Evolutionary conservation across 2,797 vertebrate genomes (phyloP).

Genomic region (Bryconaethiops microstoma): DNA sequence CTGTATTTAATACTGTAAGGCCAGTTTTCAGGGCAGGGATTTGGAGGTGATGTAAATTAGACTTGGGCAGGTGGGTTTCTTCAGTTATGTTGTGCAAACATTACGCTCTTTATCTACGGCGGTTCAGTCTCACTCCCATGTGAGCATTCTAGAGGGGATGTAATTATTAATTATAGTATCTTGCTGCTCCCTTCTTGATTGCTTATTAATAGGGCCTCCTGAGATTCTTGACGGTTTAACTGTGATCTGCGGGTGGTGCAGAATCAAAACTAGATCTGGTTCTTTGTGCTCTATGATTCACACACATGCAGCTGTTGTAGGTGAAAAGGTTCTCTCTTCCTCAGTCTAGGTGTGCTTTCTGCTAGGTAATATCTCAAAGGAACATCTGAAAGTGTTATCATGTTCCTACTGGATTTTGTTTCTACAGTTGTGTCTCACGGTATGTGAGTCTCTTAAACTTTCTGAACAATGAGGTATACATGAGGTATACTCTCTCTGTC

Average conservation of each 20-base stretch:
- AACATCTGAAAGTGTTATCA: background rate
- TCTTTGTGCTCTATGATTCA: constrained; percentile 15
- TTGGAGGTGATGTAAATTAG: constrained; percentile 20
- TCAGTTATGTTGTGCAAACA: constrained; percentile 32
- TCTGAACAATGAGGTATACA: background rate
- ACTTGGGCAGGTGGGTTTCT: background rate
- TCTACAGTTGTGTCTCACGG: background rate
- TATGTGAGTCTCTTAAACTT: background rate
- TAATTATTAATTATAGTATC: constrained; percentile 40
- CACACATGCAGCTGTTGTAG: constrained; percentile 8
- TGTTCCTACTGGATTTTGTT: background rate
- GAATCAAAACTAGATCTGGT: constrained; percentile 26
- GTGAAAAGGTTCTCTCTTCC: background rate
- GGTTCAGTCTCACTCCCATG: constrained; percentile 28
- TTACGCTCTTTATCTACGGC: constrained; percentile 21
- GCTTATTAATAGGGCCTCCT: constrained; percentile 46
- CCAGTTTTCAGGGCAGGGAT: constrained; percentile 31
- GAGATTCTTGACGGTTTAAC: constrained; percentile 37
- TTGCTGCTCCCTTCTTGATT: constrained; percentile 27
- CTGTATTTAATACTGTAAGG: constrained; percentile 39
- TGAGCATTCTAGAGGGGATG: constrained; percentile 28
- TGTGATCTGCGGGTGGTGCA: constrained; percentile 20
- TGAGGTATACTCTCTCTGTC: background rate
- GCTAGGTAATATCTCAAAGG: background rate
- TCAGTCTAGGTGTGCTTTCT: background rate